Evolutionary conservation across 2,113 vertebrate species (phyloP).

Genomic region (Petromus typicus): DNA sequence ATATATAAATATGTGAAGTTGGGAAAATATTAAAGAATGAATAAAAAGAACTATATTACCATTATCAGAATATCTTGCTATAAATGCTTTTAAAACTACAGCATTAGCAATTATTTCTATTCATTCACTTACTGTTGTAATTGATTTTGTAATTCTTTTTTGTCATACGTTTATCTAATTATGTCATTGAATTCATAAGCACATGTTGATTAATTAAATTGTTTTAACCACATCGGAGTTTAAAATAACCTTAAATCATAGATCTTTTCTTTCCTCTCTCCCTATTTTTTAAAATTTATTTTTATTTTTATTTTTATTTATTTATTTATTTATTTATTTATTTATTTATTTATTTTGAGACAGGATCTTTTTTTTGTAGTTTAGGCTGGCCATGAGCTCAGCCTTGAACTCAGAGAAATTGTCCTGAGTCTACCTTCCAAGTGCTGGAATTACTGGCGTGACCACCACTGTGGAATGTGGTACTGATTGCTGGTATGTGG

Average conservation of each 20-base stretch:
- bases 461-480: no score
- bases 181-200: neutral
- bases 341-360: no score
- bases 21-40: neutral
- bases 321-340: no score
- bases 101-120: neutral
- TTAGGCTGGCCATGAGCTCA: no score
- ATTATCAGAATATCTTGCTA: neutral
- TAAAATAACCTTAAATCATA: neutral
- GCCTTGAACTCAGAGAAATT: no score
- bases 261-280: no score
- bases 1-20: neutral
- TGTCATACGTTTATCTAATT: neutral
- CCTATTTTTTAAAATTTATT: no score
- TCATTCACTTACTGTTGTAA: neutral
- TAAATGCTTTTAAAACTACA: neutral
- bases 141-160: neutral
- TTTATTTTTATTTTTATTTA: no score
- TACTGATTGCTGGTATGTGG: no score
- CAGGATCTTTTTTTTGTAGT: no score
- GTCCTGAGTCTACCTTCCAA: no score
- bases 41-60: neutral
- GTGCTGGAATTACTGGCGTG: no score
- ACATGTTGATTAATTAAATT: neutral
- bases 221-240: neutral